phyloP scores from a whole-genome alignment of 2,797 vertebrate species.

The Poliocrania exsul region DNA sequence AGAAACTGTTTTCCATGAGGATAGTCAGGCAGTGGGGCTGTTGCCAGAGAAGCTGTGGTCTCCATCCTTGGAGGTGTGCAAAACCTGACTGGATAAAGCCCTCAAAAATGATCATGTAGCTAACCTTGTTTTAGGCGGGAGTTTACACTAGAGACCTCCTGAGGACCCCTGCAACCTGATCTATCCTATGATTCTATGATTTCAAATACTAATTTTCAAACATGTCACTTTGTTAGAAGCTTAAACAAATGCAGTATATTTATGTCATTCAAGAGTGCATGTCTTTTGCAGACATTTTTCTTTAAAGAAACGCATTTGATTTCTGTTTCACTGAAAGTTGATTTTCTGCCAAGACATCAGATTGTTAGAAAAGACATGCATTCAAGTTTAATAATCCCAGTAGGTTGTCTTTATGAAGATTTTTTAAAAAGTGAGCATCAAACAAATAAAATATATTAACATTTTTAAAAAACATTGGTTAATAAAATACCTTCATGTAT shows the following conservation, averaged over 20 bases:
- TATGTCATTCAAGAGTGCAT: background rate
- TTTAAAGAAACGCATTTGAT: background rate
- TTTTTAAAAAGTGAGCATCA: slow-evolving; percentile 17
- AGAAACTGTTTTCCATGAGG: background rate
- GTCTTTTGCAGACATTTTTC: background rate
- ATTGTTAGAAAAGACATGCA: slow-evolving; percentile 28
- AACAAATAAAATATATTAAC: slow-evolving; percentile 1
- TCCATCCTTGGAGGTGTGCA: background rate
- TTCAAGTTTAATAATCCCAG: slow-evolving; percentile 32
- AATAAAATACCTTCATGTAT: background rate
- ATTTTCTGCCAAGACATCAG: slow-evolving; percentile 39
- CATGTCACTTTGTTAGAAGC: background rate
- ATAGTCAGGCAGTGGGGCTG: background rate
- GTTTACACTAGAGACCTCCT: background rate
- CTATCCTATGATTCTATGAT: background rate
- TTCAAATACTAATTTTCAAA: background rate
- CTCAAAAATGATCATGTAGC: background rate
- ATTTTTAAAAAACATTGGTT: slow-evolving; percentile 20
- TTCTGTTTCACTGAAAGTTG: background rate
- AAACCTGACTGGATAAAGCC: background rate
- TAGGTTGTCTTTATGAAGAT: slow-evolving; percentile 32
- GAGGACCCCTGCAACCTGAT: background rate
- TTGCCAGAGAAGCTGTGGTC: background rate
- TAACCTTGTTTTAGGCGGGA: background rate
- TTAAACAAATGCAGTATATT: background rate